Evolutionary conservation across 2,888 invertebrate species (phyloP).

Genomic region (Criorhina ranunculi): DNA sequence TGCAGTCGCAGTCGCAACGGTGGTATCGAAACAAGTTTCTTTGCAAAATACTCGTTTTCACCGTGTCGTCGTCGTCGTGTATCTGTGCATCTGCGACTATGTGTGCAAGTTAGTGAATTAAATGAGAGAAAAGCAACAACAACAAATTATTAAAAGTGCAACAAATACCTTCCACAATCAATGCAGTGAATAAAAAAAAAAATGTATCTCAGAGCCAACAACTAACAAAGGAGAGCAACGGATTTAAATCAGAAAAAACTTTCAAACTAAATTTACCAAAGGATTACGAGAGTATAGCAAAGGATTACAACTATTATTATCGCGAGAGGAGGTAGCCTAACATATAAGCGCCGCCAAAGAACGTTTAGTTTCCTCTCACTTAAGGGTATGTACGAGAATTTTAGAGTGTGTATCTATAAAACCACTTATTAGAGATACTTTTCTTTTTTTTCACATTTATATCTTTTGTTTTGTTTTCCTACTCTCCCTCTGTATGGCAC

Average conservation of each 20-base stretch:
- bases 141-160: constrained; percentile 53
- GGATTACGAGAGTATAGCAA: constrained; percentile 67
- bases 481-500: constrained; percentile 28
- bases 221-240: constrained; percentile 52
- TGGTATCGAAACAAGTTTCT: constrained; percentile 68
- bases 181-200: constrained; percentile 56
- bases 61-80: background rate
- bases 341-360: constrained; percentile 40
- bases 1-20: constrained; percentile 19
- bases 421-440: constrained; percentile 63
- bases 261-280: constrained; percentile 53
- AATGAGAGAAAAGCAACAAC: constrained; percentile 9
- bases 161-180: constrained; percentile 54
- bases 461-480: constrained; percentile 21
- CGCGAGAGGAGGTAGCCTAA: constrained; percentile 4
- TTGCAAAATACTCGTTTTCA: constrained; percentile 68
- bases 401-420: constrained; percentile 53
- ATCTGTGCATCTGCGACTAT: constrained; percentile 15
- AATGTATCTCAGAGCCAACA: constrained; percentile 43
- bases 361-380: constrained; percentile 45
- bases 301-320: constrained; percentile 39
- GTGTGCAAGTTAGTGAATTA: constrained; percentile 47
- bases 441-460: constrained; percentile 25
- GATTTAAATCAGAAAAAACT: constrained; percentile 44
- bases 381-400: constrained; percentile 60